Evolutionary conservation across 2,888 invertebrate species (phyloP).

Genomic region (Mimas tiliae): DNA sequence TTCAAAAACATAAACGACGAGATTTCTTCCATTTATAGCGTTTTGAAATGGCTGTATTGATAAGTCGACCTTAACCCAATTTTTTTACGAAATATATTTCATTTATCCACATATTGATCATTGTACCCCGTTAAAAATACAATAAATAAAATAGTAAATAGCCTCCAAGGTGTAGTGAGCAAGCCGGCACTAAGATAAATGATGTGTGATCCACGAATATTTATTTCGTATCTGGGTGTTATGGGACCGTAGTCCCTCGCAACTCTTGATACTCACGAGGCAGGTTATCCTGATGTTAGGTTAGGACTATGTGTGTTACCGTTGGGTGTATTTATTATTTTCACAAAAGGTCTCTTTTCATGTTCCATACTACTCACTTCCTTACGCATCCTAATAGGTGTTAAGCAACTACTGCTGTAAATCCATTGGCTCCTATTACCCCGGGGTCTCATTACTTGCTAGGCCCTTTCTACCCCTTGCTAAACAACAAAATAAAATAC

Average conservation of each 20-base stretch:
- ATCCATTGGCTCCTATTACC: constrained; percentile 41
- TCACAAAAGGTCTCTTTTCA: not conserved
- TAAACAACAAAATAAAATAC: constrained; percentile 44
- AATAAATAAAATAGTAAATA: too few relatives aligned
- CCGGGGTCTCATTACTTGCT: constrained; percentile 26
- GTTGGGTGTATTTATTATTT: not conserved
- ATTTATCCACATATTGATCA: not conserved
- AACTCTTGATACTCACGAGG: too few relatives aligned
- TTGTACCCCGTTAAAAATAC: too few relatives aligned
- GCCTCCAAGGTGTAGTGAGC: too few relatives aligned
- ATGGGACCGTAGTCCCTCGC: too few relatives aligned
- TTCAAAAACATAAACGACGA: constrained; percentile 1
- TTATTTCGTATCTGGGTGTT: too few relatives aligned
- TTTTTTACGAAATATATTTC: not conserved
- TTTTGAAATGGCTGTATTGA: not conserved
- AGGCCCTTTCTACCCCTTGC: constrained; percentile 39
- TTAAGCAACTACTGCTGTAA: constrained; percentile 40
- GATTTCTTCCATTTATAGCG: constrained; percentile 1
- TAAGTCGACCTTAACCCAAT: not conserved
- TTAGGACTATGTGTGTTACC: too few relatives aligned
- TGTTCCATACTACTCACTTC: constrained; percentile 3
- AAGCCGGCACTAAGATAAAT: too few relatives aligned
- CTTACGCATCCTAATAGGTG: constrained; percentile 41
- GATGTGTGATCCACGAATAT: too few relatives aligned
- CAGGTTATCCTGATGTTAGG: too few relatives aligned